A percentile compares a stretch with the other conserved stretches of the same genome.
Evolutionary conservation across 2,888 invertebrate species (phyloP).

Genomic region (Macropis europaea): DNA sequence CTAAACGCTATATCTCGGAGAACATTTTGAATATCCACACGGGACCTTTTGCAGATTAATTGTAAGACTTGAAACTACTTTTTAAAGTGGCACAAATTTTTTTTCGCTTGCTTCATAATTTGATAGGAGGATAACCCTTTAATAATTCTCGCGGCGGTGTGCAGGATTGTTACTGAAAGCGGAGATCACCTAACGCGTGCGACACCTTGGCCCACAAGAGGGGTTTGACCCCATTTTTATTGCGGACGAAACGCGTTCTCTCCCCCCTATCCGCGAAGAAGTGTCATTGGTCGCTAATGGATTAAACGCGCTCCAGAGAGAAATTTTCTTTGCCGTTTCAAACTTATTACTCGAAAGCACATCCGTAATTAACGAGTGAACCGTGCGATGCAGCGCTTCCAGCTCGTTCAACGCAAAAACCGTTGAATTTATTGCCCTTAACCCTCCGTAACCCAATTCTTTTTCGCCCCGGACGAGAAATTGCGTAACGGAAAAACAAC

Average conservation of each 20-base stretch:
- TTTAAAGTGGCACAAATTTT: too few relatives aligned
- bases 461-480: too few relatives aligned
- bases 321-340: constrained; percentile 14
- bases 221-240: constrained; percentile 65
- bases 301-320: constrained; percentile 9
- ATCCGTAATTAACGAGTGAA: constrained; percentile 20
- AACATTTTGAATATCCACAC: too few relatives aligned
- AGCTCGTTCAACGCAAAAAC: constrained; percentile 8
- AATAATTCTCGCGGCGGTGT: constrained; percentile 33
- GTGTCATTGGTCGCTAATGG: constrained; percentile 55
- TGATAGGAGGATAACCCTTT: constrained; percentile 16
- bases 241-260: constrained; percentile 59
- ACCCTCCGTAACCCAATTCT: too few relatives aligned
- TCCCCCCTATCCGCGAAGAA: constrained; percentile 25
- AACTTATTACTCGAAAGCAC: constrained; percentile 7
- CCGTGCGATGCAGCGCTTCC: neutral
- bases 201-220: constrained; percentile 65
- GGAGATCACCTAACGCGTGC: constrained; percentile 59
- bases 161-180: constrained; percentile 40
- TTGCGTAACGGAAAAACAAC: too few relatives aligned
- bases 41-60: too few relatives aligned
- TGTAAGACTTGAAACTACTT: too few relatives aligned
- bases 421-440: too few relatives aligned
- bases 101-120: too few relatives aligned
- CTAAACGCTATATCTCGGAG: too few relatives aligned